Evolutionary conservation across 2,888 invertebrate species (phyloP).

Genomic region (Dasysyrphus albostriatus): DNA sequence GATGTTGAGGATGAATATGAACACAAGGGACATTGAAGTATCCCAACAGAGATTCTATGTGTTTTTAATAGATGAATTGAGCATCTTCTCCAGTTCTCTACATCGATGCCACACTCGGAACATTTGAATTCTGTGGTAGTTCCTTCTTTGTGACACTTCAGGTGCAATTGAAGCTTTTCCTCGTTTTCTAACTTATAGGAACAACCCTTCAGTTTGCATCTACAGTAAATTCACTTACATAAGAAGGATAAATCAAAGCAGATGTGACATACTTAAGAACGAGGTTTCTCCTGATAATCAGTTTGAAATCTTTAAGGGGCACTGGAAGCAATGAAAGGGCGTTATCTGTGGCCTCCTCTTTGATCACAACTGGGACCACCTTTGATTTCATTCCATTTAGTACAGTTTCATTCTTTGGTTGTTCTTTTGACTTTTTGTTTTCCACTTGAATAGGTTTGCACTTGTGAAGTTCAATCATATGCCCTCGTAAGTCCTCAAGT

Average conservation of each 20-base stretch:
- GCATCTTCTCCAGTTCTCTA: slow-evolving; percentile 87
- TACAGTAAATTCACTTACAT: slow-evolving; percentile 77
- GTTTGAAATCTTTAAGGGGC: slow-evolving; percentile 81
- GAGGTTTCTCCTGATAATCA: slow-evolving; percentile 79
- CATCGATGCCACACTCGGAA: slow-evolving; percentile 84
- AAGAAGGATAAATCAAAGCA: too few species aligned
- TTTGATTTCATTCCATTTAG: slow-evolving; percentile 8
- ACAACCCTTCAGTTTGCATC: slow-evolving; percentile 86
- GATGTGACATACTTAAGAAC: slow-evolving; percentile 77
- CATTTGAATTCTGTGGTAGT: slow-evolving; percentile 84
- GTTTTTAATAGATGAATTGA: slow-evolving; percentile 89
- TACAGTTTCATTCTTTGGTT: slow-evolving; percentile 11
- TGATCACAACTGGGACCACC: slow-evolving; percentile 7
- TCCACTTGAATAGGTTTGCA: slow-evolving; percentile 69
- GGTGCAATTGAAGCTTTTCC: slow-evolving; percentile 84
- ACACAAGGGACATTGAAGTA: slow-evolving; percentile 86
- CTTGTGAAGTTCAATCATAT: slow-evolving; percentile 82
- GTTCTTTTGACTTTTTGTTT: slow-evolving; percentile 45
- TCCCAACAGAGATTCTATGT: slow-evolving; percentile 87
- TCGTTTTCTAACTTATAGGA: slow-evolving; percentile 85
- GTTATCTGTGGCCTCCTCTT: slow-evolving; percentile 43
- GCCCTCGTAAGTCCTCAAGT: slow-evolving; percentile 80
- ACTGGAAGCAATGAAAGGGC: slow-evolving; percentile 79
- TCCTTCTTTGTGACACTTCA: slow-evolving; percentile 84
- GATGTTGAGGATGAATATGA: slow-evolving; percentile 85